A percentile compares a stretch with the other conserved stretches of the same genome.
phyloP scores from a whole-genome alignment of 2,888 invertebrate species.

The Abrostola triplasia region DNA sequence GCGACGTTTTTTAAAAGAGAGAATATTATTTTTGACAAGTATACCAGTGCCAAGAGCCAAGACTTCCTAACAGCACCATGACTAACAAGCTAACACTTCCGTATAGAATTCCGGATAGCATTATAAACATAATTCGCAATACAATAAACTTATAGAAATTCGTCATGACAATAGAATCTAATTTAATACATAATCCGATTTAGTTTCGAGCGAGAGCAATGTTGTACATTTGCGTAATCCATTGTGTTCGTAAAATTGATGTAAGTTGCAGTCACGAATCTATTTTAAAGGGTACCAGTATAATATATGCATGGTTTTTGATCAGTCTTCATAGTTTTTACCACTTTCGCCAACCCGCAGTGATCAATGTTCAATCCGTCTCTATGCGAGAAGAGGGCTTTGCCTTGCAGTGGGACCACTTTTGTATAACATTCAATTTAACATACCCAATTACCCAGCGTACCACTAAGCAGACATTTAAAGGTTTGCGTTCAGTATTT shows the following conservation, averaged over 20 bases:
- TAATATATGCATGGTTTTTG: background rate
- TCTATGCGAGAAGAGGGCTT: too few species aligned
- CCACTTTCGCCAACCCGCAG: too few species aligned
- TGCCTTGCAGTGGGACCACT: too few species aligned
- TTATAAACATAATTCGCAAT: slow-evolving; percentile 20
- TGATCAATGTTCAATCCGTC: too few species aligned
- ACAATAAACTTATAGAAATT: slow-evolving; percentile 15
- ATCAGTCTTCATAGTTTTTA: too few species aligned
- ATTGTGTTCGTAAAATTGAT: slow-evolving; percentile 22
- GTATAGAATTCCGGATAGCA: background rate
- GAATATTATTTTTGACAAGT: background rate
- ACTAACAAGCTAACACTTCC: slow-evolving; percentile 1
- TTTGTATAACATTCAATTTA: too few species aligned
- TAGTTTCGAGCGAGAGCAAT: slow-evolving; percentile 16
- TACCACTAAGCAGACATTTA: too few species aligned
- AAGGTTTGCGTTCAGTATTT: too few species aligned
- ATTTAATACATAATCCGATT: slow-evolving; percentile 36
- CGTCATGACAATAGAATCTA: slow-evolving; percentile 28
- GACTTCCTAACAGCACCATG: background rate
- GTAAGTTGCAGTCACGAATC: slow-evolving; percentile 27
- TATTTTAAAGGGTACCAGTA: background rate
- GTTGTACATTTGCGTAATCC: slow-evolving; percentile 29
- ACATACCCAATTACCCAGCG: too few species aligned
- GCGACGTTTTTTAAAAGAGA: too few species aligned
- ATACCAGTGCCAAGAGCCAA: background rate